Percentiles rank a stretch among this genome's conserved stretches.
Evolutionary conservation across 2,113 vertebrate genomes (phyloP).

Genomic region (Elaphurus davidianus): DNA sequence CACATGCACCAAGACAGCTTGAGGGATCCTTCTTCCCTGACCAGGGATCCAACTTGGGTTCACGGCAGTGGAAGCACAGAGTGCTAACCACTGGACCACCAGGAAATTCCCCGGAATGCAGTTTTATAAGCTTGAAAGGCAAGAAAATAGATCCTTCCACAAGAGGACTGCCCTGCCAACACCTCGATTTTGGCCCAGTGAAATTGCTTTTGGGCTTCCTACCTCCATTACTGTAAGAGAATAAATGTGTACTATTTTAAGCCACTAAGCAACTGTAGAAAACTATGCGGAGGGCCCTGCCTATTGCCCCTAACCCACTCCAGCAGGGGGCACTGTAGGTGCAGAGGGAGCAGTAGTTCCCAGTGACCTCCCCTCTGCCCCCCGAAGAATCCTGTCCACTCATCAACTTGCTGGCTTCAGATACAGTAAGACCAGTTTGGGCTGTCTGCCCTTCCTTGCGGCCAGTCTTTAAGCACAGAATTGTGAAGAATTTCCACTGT

Average conservation of each 20-base stretch:
- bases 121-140: not conserved
- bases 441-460: not conserved
- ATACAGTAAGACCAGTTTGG: not conserved
- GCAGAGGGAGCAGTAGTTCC: not conserved
- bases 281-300: not conserved
- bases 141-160: not conserved
- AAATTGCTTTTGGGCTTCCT: not conserved
- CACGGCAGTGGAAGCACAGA: not conserved
- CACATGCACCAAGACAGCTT: not conserved
- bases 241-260: not conserved
- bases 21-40: not conserved
- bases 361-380: not conserved
- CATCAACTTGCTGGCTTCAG: not conserved
- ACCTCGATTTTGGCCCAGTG: not conserved
- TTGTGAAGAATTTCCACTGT: constrained; percentile 16
- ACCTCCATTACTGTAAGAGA: not conserved
- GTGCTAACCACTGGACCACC: fast-evolving
- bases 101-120: not conserved
- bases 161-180: not conserved
- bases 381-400: not conserved
- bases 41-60: not conserved
- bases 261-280: not conserved
- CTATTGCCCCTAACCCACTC: not conserved
- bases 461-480: not conserved
- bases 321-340: not conserved